Conservation (phyloP, 2,888 invertebrate genomes). For the Tetragonula carbonaria region DNA sequence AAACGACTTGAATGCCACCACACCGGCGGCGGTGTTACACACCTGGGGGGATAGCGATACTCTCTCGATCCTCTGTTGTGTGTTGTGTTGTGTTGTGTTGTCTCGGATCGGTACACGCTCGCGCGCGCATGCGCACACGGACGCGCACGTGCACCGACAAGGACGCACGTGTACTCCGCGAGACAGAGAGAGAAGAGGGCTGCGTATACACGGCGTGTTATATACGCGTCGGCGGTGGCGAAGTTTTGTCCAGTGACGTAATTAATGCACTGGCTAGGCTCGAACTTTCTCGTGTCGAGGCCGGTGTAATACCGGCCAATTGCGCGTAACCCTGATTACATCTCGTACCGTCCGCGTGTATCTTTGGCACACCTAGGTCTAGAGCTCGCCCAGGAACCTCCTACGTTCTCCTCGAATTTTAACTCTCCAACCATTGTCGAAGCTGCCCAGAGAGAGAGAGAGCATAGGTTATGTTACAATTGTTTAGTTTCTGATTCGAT, state of each 20-base stretch:
- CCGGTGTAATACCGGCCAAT: slow-evolving; percentile 34
- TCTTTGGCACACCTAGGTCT: not conserved
- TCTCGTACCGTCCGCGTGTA: not conserved
- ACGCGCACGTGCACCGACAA: slow-evolving; percentile 43
- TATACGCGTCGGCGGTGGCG: slow-evolving; percentile 48
- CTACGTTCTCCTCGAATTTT: too few relatives aligned
- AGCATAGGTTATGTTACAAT: too few relatives aligned
- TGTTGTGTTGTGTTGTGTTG: slow-evolving; percentile 13
- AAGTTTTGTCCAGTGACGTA: slow-evolving; percentile 64
- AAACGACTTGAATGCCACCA: slow-evolving; percentile 71
- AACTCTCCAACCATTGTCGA: too few relatives aligned
- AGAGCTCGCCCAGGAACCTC: not conserved
- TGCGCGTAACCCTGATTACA: slow-evolving; percentile 6
- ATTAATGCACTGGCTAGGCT: slow-evolving; percentile 60
- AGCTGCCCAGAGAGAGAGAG: too few relatives aligned
- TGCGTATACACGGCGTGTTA: slow-evolving; percentile 1
- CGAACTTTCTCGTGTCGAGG: slow-evolving; percentile 56
- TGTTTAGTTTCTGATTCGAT: too few relatives aligned
- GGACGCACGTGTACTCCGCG: slow-evolving; percentile 42
- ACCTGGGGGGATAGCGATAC: slow-evolving; percentile 60
- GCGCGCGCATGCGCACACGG: slow-evolving; percentile 36
- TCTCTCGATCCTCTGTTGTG: slow-evolving; percentile 25
- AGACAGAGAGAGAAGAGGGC: slow-evolving; percentile 9
- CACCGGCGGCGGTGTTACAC: slow-evolving; percentile 52
- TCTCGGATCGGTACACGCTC: slow-evolving; percentile 32